Evolutionary conservation across 2,888 invertebrate species (phyloP), one percentile per base, ranked within the genome.

Genomic region (Cepaea hortensis): DNA sequence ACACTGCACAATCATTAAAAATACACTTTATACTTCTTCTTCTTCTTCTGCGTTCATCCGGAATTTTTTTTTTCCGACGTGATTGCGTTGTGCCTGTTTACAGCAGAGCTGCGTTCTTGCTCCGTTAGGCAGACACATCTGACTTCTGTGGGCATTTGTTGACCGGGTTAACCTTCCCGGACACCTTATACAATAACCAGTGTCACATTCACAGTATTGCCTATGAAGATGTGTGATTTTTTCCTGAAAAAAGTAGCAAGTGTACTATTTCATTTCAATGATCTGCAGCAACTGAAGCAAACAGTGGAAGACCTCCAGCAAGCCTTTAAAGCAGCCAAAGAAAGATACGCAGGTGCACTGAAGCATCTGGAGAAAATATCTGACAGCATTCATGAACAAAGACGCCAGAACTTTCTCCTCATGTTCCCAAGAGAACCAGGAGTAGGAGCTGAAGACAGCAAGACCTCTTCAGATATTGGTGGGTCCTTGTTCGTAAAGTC

Each of bases 291-390:
- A 90, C 90, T 91, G 84, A 92, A 92, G 82, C 91, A 92, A 84
- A 91, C 91, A n/a, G 90, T 92, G 3, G 88, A 84, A 15, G 91
- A 91, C 84, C 95, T 98, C 20, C 97, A 98, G 92, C 96, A 96
- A 86, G 96, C 97, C 84, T 97, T 98, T 81, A 95, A 96, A 23
- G 96, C 96, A 92, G 96, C 97, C 2, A 98, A 98, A 94, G 95
- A 95, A 89, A 96, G 96, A 80, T 98, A 98, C 94, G 96, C 97
- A 1, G 96, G 96, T 88, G 97, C 98, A 0, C 95, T 98, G 77
- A 96, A 96, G 90, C 96, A 97, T 89, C 95, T 98, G 61, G 98
- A 98, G 94, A 96, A 96, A 90, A 98, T 98, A 88, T 98, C 98
- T 13, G 98, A 98, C 95, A 97, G 98, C 93, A 98, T 94, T 55